Base-by-base conservation (phyloP, 2,797 vertebrate species). In the Neostethus bicornis region DNA sequence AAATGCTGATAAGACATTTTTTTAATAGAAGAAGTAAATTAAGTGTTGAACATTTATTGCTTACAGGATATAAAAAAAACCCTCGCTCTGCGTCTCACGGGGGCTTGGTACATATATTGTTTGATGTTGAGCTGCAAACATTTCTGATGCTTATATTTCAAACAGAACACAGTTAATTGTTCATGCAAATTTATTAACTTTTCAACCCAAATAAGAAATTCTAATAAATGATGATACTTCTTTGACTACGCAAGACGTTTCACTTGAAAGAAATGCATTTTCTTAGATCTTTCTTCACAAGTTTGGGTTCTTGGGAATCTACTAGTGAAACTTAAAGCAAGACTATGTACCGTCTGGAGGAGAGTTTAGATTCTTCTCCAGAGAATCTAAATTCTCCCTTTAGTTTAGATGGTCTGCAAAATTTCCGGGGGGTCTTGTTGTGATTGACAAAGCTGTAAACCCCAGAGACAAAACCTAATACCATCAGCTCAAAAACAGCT, bases 151-250 rank as follows among this genome's bases (percentile, higher is more conserved):
- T 64, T 24, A 24, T 49, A 71, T 61, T 45, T 51, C 7, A 46
- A 8, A 63, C 37, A 20, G 29, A 51, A 59, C 48, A 44, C 39
- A 41, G 55, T 51, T 66, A 70, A 60, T 73, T 75, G 66, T 73
- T 67, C 63, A 84, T 81, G 76, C 77, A 80, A 69, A 80, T 84
- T 79, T 76, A 85, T 83, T 82, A 76, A 61, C 74, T 79, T 69
- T 80, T 80, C 85, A 75, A 85, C 75, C 80, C 23, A 47, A 74
- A 77, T 77, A 70, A 68, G 71, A 82, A 75, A 68, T 64, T 76
- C 62, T 75, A 69, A 81, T 79, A 69, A 80, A 80, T 66, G 55
- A 70, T 21, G 19, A 28, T 65, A n/a, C 79, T 71, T 65, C 58
- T 20, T 1, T 25, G 14, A 57, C 72, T 31, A 72, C 74, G 83